Percentiles rank a stretch among this genome's conserved stretches.
phyloP scores from a whole-genome alignment of 2,113 vertebrate genomes.

The Daboia siamensis region DNA sequence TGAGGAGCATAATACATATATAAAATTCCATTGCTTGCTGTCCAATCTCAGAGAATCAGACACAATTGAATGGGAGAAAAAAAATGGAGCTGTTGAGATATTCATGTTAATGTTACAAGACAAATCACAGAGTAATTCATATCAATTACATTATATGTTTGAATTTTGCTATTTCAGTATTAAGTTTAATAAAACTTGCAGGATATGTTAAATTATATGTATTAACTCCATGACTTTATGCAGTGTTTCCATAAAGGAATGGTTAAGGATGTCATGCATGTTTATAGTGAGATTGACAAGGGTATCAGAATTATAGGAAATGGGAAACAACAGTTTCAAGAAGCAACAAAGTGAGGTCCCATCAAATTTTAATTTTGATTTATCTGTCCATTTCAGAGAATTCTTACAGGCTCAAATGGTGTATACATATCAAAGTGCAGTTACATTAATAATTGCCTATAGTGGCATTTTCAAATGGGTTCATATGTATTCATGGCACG shows the following conservation, averaged over 20 bases:
- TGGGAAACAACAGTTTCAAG: background rate
- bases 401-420: background rate
- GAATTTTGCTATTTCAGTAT: background rate
- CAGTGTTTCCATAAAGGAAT: background rate
- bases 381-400: background rate
- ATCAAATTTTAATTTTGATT: background rate
- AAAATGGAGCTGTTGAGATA: conserved; percentile 35
- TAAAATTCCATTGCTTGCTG: conserved; percentile 36
- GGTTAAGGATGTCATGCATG: background rate
- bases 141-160: background rate
- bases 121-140: conserved; percentile 5
- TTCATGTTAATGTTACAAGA: conserved; percentile 29
- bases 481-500: background rate
- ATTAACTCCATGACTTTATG: conserved; percentile 8
- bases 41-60: background rate
- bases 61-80: background rate
- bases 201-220: background rate
- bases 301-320: background rate
- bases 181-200: background rate
- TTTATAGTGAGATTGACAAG: background rate
- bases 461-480: background rate
- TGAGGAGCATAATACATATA: background rate
- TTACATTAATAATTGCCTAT: background rate
- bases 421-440: background rate
- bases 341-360: background rate